phyloP scores from a whole-genome alignment of 2,113 vertebrate species.

The Passer montanus region DNA sequence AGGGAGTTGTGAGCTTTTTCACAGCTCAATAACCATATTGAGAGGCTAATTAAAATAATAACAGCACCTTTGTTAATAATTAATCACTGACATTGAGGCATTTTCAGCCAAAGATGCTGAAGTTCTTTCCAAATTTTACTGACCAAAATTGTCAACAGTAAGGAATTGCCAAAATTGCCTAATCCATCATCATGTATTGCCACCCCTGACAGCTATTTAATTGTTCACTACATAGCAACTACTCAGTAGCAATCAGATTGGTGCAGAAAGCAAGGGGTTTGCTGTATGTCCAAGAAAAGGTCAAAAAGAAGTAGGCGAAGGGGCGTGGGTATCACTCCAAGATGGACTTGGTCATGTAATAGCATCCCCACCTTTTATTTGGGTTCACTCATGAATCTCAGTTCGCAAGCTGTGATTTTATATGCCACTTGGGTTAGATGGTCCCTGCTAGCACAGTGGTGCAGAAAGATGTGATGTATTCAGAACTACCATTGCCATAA shows the following conservation, averaged over 20 bases:
- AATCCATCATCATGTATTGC: neutral
- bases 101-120: slow-evolving; percentile 11
- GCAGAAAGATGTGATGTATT: neutral
- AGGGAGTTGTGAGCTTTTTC: neutral
- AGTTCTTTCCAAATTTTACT: slow-evolving; percentile 4
- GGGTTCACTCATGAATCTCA: neutral
- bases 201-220: neutral
- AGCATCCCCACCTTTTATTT: neutral
- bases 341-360: neutral
- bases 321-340: neutral
- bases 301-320: neutral
- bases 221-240: neutral
- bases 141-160: neutral
- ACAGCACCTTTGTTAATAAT: slow-evolving; percentile 38
- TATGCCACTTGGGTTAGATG: neutral
- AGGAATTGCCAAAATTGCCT: neutral
- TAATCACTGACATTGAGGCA: slow-evolving; percentile 6
- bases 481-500: neutral
- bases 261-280: neutral
- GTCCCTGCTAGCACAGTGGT: neutral
- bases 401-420: neutral
- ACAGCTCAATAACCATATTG: neutral
- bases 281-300: neutral
- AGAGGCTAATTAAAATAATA: slow-evolving; percentile 37
- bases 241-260: neutral